phyloP scores from a whole-genome alignment of 2,888 invertebrate species.

The Oxytorus armatus region DNA sequence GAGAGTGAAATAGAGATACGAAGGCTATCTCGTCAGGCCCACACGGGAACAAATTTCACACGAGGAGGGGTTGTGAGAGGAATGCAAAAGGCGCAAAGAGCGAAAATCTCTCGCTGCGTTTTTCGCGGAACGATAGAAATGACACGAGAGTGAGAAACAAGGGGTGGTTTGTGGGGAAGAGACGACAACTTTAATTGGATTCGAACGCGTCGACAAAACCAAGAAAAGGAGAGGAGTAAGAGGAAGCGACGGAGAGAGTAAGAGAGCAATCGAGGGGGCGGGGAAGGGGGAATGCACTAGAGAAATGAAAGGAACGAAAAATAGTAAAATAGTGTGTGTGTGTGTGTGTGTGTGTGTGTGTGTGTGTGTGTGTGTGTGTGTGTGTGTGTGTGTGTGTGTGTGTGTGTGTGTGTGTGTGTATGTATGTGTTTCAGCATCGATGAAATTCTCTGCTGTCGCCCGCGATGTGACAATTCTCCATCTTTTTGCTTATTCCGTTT shows the following conservation, averaged over 20 bases:
- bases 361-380: neutral
- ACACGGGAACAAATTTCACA: constrained; percentile 17
- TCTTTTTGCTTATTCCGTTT: constrained; percentile 4
- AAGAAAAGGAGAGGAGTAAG: constrained; percentile 40
- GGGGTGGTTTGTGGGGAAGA: constrained; percentile 51
- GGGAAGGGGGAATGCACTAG: constrained; percentile 15
- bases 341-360: neutral
- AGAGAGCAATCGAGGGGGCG: constrained; percentile 22
- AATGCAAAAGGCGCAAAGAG: constrained; percentile 37
- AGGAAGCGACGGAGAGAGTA: constrained; percentile 25
- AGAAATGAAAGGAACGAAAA: constrained; percentile 50
- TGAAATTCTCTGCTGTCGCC: constrained; percentile 26
- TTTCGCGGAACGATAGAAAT: constrained; percentile 56
- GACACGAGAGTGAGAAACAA: constrained; percentile 56
- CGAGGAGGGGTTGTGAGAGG: constrained; percentile 44
- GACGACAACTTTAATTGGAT: constrained; percentile 73
- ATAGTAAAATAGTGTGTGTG: constrained; percentile 51
- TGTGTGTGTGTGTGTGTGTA: neutral
- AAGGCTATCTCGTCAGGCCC: constrained; percentile 31
- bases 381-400: constrained; percentile 3
- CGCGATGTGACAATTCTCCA: constrained; percentile 47
- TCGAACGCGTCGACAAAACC: constrained; percentile 65
- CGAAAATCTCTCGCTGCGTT: constrained; percentile 39
- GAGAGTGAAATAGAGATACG: constrained; percentile 30
- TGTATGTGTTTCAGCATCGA: constrained; percentile 18